Base-by-base conservation (phyloP, 2,797 vertebrate species). In the Propithecus deckenii region DNA sequence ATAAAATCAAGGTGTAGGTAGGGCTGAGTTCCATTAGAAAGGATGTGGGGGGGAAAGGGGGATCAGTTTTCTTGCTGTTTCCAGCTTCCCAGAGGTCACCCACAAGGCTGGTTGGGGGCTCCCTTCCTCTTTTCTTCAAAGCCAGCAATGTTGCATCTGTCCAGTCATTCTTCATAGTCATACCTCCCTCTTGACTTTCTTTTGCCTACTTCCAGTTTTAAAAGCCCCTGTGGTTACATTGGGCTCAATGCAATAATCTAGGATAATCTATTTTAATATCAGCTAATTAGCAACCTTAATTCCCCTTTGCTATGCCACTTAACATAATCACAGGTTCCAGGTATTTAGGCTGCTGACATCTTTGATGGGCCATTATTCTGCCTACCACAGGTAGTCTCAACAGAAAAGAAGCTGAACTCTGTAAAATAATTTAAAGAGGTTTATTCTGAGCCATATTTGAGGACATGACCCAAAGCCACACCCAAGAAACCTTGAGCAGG, bases 1-100 rank as follows among this genome's bases (percentile, higher is more conserved):
- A 41, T 78, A 74, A 96, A 96, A 72, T 86, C 75, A 59, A 88
- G 50, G 28, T 80, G 67, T 87, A 43, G 38, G n/a, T 52, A 95
- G 13, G 48, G 41, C 38, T 67, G 76, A 84, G 14, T 48, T 92
- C 11, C 72, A 92, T 71, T 84, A 65, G 50, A 75, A n/a, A 75
- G 46, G 35, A 50, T 91, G 35, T 1, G 12, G 48, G 46, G 41
- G 65, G 35, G 7, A 43, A 43, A 7, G 7, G 38, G 25, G 38
- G 88, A 74, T 55, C 63, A 2, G 5, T 72, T 84, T 95, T 35
- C 41, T 94, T 92, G 38, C 10, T 18, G 48, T 61, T 90, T 90
- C 50, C 38, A 74, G 48, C 50, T 93, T 93, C 84, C 84, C 41
- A 14, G 72, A 81, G 25, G 41, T 92, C 41, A 75, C 46, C 43